These are phyloP conservation scores for Apotomis capreana DNA, from an alignment of 2,888 invertebrate genomes.

Conservation along the genomic window DNA sequence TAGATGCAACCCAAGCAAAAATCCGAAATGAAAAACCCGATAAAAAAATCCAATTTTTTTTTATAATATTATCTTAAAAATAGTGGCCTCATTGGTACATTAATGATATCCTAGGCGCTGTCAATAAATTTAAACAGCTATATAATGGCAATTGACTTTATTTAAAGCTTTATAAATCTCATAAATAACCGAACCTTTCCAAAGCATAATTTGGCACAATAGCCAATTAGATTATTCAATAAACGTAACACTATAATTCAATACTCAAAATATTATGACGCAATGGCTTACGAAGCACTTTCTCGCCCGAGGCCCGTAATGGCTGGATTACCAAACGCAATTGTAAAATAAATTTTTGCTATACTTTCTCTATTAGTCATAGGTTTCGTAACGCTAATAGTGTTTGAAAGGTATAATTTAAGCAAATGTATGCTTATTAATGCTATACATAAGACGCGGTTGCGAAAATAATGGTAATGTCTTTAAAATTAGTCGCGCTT, in stretches of 20 bases:
- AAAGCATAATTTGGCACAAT: not conserved
- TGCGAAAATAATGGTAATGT: too few relatives aligned
- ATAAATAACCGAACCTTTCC: not conserved
- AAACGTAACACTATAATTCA: slow-evolving; percentile 1
- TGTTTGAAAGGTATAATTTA: slow-evolving; percentile 13
- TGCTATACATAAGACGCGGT: not conserved
- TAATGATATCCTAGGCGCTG: too few relatives aligned
- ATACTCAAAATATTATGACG: slow-evolving; percentile 27
- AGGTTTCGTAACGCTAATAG: slow-evolving; percentile 21
- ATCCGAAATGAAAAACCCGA: too few relatives aligned
- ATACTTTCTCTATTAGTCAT: slow-evolving; percentile 36
- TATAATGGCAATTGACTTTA: too few relatives aligned
- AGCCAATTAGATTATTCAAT: not conserved
- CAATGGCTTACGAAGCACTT: slow-evolving; percentile 23
- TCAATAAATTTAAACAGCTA: too few relatives aligned
- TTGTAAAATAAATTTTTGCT: slow-evolving; percentile 22
- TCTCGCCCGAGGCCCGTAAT: slow-evolving; percentile 17
- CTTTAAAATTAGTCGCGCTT: not conserved
- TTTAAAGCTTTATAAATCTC: not conserved
- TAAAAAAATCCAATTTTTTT: too few relatives aligned
- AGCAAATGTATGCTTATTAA: slow-evolving; percentile 14
- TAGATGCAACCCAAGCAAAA: too few relatives aligned
- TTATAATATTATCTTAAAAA: too few relatives aligned
- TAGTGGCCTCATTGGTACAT: too few relatives aligned
- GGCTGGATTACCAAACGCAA: slow-evolving; percentile 32